phyloP scores from a whole-genome alignment of 64 coral and sea anemone genomes.

The Porites lutea region DNA sequence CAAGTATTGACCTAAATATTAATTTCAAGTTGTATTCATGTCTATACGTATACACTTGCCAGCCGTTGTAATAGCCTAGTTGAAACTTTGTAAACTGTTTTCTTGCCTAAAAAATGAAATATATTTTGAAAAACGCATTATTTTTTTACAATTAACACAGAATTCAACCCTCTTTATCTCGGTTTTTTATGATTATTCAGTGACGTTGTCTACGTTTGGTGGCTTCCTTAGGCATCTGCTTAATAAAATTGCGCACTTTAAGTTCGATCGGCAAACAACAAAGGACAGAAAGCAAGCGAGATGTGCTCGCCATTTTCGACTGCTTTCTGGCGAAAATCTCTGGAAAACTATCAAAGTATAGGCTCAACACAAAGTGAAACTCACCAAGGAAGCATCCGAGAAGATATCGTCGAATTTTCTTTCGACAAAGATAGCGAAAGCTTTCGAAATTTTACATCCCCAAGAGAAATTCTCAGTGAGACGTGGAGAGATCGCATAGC shows the following conservation, averaged over 20 bases:
- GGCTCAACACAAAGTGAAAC: background rate
- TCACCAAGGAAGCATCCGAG: background rate
- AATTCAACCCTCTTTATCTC: too few relatives aligned
- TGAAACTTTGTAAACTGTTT: too few relatives aligned
- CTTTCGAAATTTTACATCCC: conserved; percentile 74
- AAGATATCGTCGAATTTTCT: conserved; percentile 33
- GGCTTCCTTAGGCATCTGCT: background rate
- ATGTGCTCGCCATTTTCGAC: conserved; percentile 72
- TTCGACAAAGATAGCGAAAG: conserved; percentile 78
- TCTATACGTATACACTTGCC: too few relatives aligned
- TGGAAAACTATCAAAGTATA: conserved; percentile 46
- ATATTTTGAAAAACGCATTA: too few relatives aligned
- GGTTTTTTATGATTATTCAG: background rate
- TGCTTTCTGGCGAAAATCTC: conserved; percentile 57
- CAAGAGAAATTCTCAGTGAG: conserved; percentile 65
- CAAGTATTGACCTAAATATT: too few relatives aligned
- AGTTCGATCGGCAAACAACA: conserved; percentile 7
- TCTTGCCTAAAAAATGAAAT: too few relatives aligned
- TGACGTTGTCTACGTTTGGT: background rate
- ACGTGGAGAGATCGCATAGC: conserved; percentile 38
- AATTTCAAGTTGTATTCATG: too few relatives aligned
- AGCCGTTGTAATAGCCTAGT: too few relatives aligned
- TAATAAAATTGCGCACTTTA: background rate
- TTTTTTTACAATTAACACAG: too few relatives aligned
- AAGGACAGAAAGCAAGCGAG: background rate